phyloP scores from a whole-genome alignment of 2,888 invertebrate genomes.

The Ectobius pallidus region DNA sequence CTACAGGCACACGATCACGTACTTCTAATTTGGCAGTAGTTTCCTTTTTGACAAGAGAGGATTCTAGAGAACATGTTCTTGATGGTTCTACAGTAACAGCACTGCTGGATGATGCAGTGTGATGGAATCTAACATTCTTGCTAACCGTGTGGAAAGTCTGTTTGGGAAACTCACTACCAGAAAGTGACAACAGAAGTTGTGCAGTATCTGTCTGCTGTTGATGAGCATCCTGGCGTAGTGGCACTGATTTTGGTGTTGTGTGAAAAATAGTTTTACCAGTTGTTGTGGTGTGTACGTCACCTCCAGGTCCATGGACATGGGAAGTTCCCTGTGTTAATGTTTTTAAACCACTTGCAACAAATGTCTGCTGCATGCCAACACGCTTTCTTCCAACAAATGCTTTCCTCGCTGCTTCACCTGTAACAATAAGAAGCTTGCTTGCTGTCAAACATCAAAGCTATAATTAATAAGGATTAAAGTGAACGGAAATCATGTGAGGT shows the following conservation, averaged over 20 bases:
- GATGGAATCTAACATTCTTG: constrained; percentile 39
- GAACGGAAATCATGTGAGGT: too few relatives aligned
- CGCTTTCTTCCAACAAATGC: constrained; percentile 38
- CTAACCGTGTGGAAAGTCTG: constrained; percentile 34
- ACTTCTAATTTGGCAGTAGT: constrained; percentile 27
- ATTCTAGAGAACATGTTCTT: constrained; percentile 18
- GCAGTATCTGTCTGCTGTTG: constrained; percentile 48
- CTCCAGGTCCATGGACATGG: background rate
- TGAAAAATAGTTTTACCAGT: constrained; percentile 27
- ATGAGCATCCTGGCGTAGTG: constrained; percentile 1
- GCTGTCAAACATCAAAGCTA: background rate
- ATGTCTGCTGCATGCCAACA: constrained; percentile 37
- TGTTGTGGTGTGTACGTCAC: background rate
- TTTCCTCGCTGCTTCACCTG: constrained; percentile 39
- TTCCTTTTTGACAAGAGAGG: constrained; percentile 26
- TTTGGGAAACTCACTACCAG: constrained; percentile 43
- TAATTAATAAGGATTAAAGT: background rate
- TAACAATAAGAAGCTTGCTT: too few relatives aligned
- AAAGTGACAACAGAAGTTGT: constrained; percentile 49
- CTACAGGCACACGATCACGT: constrained; percentile 31
- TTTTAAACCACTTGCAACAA: constrained; percentile 37
- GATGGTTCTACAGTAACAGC: constrained; percentile 26
- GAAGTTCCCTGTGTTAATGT: constrained; percentile 1
- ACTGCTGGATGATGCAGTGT: constrained; percentile 32
- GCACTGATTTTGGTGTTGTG: constrained; percentile 26